phyloP scores from a whole-genome alignment of 2,113 vertebrate genomes.

The Dendropsophus ebraccatus region DNA sequence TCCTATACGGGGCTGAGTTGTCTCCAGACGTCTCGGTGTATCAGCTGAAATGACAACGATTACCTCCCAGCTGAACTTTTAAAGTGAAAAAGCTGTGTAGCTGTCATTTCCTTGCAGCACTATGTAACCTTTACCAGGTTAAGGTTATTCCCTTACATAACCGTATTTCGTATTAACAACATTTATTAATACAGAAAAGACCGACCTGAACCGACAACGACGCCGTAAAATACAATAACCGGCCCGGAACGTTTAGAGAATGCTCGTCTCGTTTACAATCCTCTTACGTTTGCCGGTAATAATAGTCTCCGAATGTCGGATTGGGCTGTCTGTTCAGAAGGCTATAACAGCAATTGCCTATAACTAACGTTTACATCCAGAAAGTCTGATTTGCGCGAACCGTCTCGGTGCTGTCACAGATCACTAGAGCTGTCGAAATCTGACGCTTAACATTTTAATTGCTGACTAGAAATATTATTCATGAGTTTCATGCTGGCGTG shows the following conservation, averaged over 20 bases:
- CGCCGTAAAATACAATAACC: neutral
- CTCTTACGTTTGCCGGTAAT: neutral
- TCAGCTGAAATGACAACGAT: neutral
- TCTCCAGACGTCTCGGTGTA: neutral
- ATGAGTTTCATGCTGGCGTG: constrained; percentile 34
- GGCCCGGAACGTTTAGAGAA: neutral
- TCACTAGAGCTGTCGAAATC: constrained; percentile 40
- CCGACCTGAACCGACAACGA: neutral
- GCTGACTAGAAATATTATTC: constrained; percentile 43
- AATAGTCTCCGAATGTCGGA: neutral
- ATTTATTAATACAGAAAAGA: neutral
- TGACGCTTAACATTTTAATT: constrained; percentile 51
- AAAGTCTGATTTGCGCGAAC: neutral
- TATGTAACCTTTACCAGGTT: neutral
- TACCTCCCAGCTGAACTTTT: neutral
- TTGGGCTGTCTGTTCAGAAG: neutral
- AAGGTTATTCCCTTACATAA: neutral
- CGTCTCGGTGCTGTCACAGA: neutral
- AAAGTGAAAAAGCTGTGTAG: neutral
- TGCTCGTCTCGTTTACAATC: neutral
- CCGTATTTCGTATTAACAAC: neutral
- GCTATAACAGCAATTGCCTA: neutral
- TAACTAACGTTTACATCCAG: constrained; percentile 17
- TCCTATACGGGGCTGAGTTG: neutral
- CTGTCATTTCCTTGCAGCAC: neutral